phyloP scores from a whole-genome alignment of 2,888 invertebrate genomes.

The Abrostola tripartita region DNA sequence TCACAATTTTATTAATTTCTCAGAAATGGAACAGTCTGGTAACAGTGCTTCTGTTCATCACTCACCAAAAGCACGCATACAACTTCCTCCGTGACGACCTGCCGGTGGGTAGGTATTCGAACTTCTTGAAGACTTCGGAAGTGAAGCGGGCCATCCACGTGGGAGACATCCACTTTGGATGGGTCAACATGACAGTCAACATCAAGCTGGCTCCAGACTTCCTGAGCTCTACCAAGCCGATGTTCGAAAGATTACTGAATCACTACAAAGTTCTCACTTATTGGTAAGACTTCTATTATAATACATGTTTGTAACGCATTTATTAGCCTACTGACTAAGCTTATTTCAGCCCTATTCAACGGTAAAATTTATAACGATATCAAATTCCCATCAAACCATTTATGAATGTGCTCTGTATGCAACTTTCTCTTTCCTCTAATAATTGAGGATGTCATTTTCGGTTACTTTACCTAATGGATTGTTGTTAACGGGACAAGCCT shows the following conservation, averaged over 20 bases:
- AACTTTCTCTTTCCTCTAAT: no score
- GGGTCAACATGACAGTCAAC: constrained; percentile 77
- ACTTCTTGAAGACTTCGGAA: constrained; percentile 64
- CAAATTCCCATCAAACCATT: no score
- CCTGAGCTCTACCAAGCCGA: constrained; percentile 69
- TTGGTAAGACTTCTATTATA: constrained; percentile 61
- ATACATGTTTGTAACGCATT: no score
- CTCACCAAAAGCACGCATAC: constrained; percentile 77
- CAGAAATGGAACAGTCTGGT: constrained; percentile 78
- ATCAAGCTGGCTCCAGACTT: constrained; percentile 72
- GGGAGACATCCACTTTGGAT: constrained; percentile 70
- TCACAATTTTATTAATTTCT: constrained; percentile 26
- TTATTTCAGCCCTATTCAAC: no score
- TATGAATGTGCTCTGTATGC: no score
- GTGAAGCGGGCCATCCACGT: constrained; percentile 79
- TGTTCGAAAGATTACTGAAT: constrained; percentile 74
- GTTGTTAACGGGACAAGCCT: no score
- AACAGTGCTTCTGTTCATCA: constrained; percentile 63
- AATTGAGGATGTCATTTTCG: no score
- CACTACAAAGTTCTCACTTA: constrained; percentile 77
- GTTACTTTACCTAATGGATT: no score
- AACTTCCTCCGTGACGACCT: constrained; percentile 78
- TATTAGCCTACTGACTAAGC: no score
- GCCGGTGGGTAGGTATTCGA: constrained; percentile 60
- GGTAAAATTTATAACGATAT: no score